Evolutionary conservation across 2,113 vertebrate species (phyloP).

Genomic region (Paramisgurnus dabryanus): DNA sequence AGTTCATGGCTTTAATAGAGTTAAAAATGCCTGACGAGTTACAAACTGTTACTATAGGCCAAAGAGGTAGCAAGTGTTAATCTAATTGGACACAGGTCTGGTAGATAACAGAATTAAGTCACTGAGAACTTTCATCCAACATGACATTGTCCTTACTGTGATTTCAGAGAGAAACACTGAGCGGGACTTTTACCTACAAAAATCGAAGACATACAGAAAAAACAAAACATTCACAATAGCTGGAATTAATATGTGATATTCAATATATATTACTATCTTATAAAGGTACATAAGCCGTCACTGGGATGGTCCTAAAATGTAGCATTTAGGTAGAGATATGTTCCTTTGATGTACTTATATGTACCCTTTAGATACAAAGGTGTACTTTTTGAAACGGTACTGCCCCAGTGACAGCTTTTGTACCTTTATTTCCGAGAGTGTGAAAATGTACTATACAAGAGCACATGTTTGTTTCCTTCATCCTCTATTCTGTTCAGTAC

Average conservation of each 20-base stretch:
- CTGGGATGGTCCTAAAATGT: no score
- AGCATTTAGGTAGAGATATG: no score
- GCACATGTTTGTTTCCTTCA: neutral
- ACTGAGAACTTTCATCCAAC: constrained; percentile 5
- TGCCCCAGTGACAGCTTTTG: no score
- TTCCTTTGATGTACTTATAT: no score
- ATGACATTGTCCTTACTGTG: neutral
- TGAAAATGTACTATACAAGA: neutral
- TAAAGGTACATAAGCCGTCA: neutral
- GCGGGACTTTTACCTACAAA: neutral
- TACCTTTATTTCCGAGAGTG: no score
- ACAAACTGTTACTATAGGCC: constrained; percentile 14
- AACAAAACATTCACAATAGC: neutral
- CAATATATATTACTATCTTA: neutral
- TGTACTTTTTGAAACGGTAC: no score
- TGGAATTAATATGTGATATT: neutral
- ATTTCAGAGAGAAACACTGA: neutral
- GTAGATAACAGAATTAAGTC: constrained; percentile 30
- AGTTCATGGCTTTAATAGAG: constrained; percentile 35
- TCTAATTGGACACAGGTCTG: constrained; percentile 28
- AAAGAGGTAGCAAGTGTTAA: constrained; percentile 36
- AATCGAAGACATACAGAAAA: constrained; percentile 5
- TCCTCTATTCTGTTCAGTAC: neutral
- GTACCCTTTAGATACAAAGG: no score
- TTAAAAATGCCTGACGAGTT: constrained; percentile 9